These are phyloP conservation scores for Sarcophilus harrisii DNA, from an alignment of 2,797 vertebrate genomes.

Conservation along the genomic window DNA sequence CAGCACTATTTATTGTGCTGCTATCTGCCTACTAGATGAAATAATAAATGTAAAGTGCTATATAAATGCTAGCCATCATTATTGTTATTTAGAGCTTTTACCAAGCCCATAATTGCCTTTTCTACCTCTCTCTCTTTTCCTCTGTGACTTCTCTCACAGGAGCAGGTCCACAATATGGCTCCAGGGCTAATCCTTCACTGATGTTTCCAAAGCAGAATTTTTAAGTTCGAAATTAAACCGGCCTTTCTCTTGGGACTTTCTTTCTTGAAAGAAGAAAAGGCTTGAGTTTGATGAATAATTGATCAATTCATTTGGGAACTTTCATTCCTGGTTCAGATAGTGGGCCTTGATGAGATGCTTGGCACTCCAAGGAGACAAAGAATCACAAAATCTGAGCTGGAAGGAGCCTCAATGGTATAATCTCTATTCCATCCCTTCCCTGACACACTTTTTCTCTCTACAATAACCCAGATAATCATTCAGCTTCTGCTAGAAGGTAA, in stretches of 20 bases:
- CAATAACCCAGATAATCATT: not conserved
- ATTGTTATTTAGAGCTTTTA: not conserved
- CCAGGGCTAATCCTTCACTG: slow-evolving; percentile 29
- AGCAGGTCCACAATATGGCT: slow-evolving; percentile 13
- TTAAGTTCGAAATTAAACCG: slow-evolving; percentile 7
- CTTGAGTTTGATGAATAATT: not conserved
- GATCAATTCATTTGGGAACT: not conserved
- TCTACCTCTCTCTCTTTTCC: not conserved
- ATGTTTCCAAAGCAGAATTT: slow-evolving; percentile 26
- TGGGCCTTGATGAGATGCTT: not conserved
- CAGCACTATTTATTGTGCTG: not conserved
- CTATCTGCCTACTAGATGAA: not conserved
- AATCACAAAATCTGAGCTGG: not conserved
- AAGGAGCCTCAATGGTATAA: not conserved
- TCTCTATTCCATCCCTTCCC: not conserved
- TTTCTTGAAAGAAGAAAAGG: not conserved
- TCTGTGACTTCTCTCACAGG: not conserved
- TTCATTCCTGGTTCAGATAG: not conserved
- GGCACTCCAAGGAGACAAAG: not conserved
- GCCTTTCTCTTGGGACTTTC: not conserved
- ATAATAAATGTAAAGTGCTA: not conserved
- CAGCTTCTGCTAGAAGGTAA: not conserved
- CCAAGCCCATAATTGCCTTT: not conserved
- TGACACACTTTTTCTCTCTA: not conserved
- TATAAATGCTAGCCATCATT: not conserved